Conservation (phyloP, 2,113 vertebrate genomes). For the Tragelaphus strepsiceros region DNA sequence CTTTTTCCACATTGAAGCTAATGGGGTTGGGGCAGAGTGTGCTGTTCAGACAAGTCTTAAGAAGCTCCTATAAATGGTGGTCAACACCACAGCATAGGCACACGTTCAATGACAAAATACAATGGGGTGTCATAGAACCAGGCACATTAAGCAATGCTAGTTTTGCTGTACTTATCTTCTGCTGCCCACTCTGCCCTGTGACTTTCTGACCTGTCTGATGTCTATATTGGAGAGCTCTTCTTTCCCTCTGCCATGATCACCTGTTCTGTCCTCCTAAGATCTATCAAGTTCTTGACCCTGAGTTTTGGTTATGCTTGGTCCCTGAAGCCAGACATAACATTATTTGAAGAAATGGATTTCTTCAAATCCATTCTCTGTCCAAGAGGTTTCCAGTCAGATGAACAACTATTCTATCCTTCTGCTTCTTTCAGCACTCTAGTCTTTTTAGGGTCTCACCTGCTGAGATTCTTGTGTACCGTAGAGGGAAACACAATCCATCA, state of each 20-base stretch:
- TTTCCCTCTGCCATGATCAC: not conserved
- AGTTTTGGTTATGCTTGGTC: not conserved
- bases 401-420: not conserved
- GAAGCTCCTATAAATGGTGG: not conserved
- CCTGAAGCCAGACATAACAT: not conserved
- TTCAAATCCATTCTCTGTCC: not conserved
- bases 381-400: not conserved
- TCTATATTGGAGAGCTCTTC: not conserved
- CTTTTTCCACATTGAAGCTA: not conserved
- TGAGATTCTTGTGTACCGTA: not conserved
- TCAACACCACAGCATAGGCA: not conserved
- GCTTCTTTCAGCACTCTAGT: not conserved
- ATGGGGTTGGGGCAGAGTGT: not conserved
- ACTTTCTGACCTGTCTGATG: not conserved
- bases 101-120: not conserved
- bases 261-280: not conserved
- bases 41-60: not conserved
- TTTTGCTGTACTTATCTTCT: not conserved
- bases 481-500: not conserved
- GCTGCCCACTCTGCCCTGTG: fast-evolving
- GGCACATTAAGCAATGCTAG: not conserved
- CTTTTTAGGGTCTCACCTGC: not conserved
- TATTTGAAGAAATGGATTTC: not conserved
- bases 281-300: not conserved
- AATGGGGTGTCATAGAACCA: not conserved